Conservation (phyloP, 1,140 invertebrate species). For the Apis mellifera region Amel_HAv3.1 CM009945.2:8660001-8660500, state of each 20-base stretch:
- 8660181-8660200: not conserved
- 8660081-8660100: constrained; percentile 28
- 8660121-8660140: constrained; percentile 51
- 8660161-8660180: constrained; percentile 19
- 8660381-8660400: constrained; percentile 66
- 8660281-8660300: constrained; percentile 60
- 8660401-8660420: no score
- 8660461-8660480: no score
- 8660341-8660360: constrained; percentile 30
- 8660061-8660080: constrained; percentile 22
- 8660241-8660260: not conserved
- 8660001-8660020: not conserved
- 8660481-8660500: no score
- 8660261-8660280: constrained; percentile 24
- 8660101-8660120: constrained; percentile 61
- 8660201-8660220: not conserved
- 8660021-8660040: constrained; percentile 41
- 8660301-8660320: constrained; percentile 62
- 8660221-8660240: not conserved
- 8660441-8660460: no score
- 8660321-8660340: no score
- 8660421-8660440: no score
- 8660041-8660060: constrained; percentile 16
- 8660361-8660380: not conserved
- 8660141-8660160: constrained; percentile 54